phyloP scores from a whole-genome alignment of 2,888 invertebrate species.

The Drosophila mimetica region DNA sequence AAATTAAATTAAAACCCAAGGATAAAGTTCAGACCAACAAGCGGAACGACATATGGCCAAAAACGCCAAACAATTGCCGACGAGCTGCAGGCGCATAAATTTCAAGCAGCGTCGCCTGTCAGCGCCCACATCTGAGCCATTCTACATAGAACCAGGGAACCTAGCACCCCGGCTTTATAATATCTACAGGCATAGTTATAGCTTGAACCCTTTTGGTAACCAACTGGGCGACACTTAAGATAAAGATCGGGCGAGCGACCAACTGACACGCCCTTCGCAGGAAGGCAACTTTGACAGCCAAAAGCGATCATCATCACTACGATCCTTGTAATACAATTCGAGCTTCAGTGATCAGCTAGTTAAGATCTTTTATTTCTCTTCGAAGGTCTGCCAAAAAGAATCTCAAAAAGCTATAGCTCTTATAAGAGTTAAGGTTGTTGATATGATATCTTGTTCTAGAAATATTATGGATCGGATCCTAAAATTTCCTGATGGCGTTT shows the following conservation, averaged over 20 bases:
- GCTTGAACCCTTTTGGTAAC: constrained; percentile 45
- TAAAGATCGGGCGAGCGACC: constrained; percentile 44
- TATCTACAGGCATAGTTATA: not conserved
- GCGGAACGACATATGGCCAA: constrained; percentile 76
- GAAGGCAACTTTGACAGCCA: constrained; percentile 9
- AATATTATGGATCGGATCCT: too few relatives aligned
- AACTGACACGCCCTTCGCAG: constrained; percentile 42
- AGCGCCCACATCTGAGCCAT: constrained; percentile 38
- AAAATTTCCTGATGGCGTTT: not conserved
- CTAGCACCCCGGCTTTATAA: not conserved
- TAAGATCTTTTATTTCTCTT: not conserved
- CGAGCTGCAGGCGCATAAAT: constrained; percentile 66
- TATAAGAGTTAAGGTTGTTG: too few relatives aligned
- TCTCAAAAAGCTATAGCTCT: too few relatives aligned
- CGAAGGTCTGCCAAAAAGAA: not conserved
- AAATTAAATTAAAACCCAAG: constrained; percentile 77
- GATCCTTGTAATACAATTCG: not conserved
- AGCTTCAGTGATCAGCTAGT: not conserved
- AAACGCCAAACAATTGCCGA: constrained; percentile 37
- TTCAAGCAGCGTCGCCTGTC: constrained; percentile 60
- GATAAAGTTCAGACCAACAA: constrained; percentile 65
- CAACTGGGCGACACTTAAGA: constrained; percentile 58
- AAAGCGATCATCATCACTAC: not conserved
- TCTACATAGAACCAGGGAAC: not conserved
- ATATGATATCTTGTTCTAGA: too few relatives aligned